Conservation (phyloP, 2,113 vertebrate genomes). For the Platanista minor region DNA sequence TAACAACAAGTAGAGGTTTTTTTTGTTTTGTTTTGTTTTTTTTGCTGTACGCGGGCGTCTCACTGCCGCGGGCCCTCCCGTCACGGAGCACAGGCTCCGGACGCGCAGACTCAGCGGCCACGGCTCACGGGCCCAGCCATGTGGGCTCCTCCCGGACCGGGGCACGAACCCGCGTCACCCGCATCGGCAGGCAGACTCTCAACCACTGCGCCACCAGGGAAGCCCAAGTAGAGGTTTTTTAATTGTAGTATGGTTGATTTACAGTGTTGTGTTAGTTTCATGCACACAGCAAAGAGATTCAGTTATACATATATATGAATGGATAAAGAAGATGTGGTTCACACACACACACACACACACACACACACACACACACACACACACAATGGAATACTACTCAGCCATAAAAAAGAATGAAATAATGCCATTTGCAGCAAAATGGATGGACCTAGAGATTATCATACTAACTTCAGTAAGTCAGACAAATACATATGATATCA, state of each 20-base stretch:
- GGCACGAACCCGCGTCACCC: too few species aligned
- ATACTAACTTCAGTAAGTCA: not conserved
- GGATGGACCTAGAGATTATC: not conserved
- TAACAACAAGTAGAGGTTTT: not conserved
- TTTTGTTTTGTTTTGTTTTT: too few species aligned
- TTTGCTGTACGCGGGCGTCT: too few species aligned
- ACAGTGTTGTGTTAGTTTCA: not conserved
- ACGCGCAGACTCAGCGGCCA: too few species aligned
- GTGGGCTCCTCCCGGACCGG: too few species aligned
- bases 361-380: not conserved
- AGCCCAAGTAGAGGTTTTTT: not conserved
- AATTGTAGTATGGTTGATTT: not conserved
- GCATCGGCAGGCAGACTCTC: too few species aligned
- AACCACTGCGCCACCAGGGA: too few species aligned
- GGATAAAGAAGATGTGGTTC: not conserved
- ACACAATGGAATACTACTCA: not conserved
- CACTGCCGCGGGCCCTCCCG: too few species aligned
- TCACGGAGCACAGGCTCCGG: too few species aligned
- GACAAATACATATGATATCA: not conserved
- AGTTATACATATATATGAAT: not conserved
- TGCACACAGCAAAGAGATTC: not conserved
- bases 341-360: not conserved
- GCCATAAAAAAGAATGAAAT: not conserved
- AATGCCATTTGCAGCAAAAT: not conserved
- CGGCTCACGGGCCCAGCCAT: too few species aligned